Evolutionary conservation across 2,797 vertebrate genomes (phyloP), one percentile per base, ranked within the genome.

Genomic region (Sarcoramphus papa): DNA sequence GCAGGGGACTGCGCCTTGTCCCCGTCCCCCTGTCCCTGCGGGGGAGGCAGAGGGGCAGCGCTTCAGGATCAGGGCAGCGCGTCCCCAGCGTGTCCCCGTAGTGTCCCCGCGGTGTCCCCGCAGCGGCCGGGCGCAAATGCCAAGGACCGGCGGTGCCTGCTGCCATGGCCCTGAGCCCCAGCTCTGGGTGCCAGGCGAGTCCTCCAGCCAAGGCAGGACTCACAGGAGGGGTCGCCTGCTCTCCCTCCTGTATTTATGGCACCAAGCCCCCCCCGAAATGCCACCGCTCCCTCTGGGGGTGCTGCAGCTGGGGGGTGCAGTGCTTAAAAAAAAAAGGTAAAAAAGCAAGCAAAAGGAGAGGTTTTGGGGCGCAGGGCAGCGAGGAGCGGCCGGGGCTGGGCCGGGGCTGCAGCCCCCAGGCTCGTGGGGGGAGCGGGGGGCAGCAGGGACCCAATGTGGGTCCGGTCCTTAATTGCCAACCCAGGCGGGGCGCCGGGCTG

Each of bases 141-240:
- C 92, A 80, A 95, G 86, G 75, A 23, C 75, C 8, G 1, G 12
- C 7, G 2, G 13, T 5, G 10, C 10, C 3, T 47, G 51, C 33
- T 12, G 1, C 62, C 85, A 14, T 15, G 15, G 67, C 54, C 35
- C 85, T 21, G 54, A 87, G 74, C 40, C 57, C 19, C 54, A 5
- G 76, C 33, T 43, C 1, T 21, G 45, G 41, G 65, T 41, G 30
- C n/a, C 2, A 3, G 53, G 31, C 0, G 9, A 30, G n/a, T 0
- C 37, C 43, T 10, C 6, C 2, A 13, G 41, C 11, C 4, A 7
- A 8, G 30, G 22, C 2, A 19, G 62, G 31, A 57, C 22, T 21
- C 7, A 1, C 14, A 8, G 47, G 19, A 5, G 50, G n/a, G 5
- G 11, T 6, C 21, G 19, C 23, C 33, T 4, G 7, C 4, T 5